These are phyloP conservation scores for Otis tarda DNA, from an alignment of 2,113 vertebrate genomes.

Conservation along the genomic window DNA sequence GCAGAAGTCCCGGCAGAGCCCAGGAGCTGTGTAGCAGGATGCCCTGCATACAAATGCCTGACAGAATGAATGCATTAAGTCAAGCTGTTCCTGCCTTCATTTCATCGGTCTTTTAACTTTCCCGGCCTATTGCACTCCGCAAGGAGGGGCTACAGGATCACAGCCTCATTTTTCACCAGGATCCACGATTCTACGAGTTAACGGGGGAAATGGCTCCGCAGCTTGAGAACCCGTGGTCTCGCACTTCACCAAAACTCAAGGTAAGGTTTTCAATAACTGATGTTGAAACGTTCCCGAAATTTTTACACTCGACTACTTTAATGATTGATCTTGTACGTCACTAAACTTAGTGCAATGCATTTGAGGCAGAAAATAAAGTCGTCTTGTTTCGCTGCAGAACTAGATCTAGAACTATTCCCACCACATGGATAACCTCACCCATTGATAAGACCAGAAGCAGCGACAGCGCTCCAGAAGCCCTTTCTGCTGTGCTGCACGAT, in stretches of 20 bases:
- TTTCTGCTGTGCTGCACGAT: background rate
- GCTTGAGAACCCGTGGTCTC: background rate
- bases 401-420: background rate
- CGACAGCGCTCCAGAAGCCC: background rate
- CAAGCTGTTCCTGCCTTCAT: background rate
- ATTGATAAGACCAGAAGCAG: background rate
- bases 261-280: background rate
- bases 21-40: background rate
- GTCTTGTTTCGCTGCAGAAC: background rate
- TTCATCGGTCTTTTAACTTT: background rate
- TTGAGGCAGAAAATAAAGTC: background rate
- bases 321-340: background rate
- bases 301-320: background rate
- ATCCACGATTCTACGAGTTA: accelerated
- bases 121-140: background rate
- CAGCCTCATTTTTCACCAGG: background rate
- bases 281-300: background rate
- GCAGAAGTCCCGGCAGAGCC: background rate
- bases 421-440: background rate
- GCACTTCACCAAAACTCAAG: background rate
- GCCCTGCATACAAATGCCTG: background rate
- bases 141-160: background rate
- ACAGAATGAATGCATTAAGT: background rate
- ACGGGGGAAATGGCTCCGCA: background rate
- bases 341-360: background rate